These are phyloP conservation scores for Neuroterus valhalla DNA, from an alignment of 1,140 invertebrate species.

Conservation along the genomic window DNA sequence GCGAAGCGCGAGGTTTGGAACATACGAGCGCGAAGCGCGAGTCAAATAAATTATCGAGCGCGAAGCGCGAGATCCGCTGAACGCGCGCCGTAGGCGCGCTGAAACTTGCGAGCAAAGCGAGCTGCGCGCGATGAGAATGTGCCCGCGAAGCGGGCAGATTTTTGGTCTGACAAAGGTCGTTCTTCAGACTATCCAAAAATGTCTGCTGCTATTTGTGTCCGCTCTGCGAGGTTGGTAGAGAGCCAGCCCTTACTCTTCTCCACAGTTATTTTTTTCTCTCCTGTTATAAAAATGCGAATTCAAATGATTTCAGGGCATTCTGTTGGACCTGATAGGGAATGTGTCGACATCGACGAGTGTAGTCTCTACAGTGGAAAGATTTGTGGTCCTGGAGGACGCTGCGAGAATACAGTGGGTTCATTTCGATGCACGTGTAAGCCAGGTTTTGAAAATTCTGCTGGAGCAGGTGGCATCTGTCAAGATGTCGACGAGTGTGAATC, in stretches of 20 bases:
- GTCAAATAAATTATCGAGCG: too few relatives aligned
- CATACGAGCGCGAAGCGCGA: too few relatives aligned
- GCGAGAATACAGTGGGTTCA: slow-evolving; percentile 79
- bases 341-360: slow-evolving; percentile 82
- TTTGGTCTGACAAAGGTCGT: too few relatives aligned
- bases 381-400: slow-evolving; percentile 69
- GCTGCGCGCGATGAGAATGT: too few relatives aligned
- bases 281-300: not conserved
- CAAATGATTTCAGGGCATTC: slow-evolving; percentile 53
- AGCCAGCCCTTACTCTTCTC: slow-evolving; percentile 12
- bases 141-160: too few relatives aligned
- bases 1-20: too few relatives aligned
- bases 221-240: too few relatives aligned
- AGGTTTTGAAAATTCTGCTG: slow-evolving; percentile 81
- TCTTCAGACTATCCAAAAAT: too few relatives aligned
- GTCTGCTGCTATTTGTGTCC: too few relatives aligned
- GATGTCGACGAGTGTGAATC: slow-evolving; percentile 82
- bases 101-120: too few relatives aligned
- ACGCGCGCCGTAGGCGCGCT: too few relatives aligned
- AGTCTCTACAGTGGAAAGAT: slow-evolving; percentile 63
- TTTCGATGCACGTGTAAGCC: slow-evolving; percentile 78
- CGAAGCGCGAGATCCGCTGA: too few relatives aligned
- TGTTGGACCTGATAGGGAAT: slow-evolving; percentile 62
- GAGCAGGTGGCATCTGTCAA: slow-evolving; percentile 75
- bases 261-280: not conserved